These are phyloP conservation scores for Aphelenchoides besseyi DNA, from an alignment of 1,140 invertebrate species.

Conservation along the genomic window DNA sequence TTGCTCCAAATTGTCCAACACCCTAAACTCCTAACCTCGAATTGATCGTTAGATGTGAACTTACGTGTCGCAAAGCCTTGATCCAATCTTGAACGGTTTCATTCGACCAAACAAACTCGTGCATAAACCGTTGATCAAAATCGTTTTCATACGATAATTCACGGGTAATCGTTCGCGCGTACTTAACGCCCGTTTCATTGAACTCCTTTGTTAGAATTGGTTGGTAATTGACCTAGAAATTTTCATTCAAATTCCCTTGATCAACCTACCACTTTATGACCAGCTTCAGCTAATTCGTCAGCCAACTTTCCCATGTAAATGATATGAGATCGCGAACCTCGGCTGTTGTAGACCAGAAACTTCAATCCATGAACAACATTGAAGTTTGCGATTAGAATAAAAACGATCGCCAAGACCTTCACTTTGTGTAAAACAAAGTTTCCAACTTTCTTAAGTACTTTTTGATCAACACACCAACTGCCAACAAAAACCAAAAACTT, in stretches of 20 bases:
- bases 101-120: constrained; percentile 10
- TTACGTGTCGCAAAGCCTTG: neutral
- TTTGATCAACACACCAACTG: no score
- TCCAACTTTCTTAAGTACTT: no score
- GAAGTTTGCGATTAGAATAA: no score
- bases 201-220: neutral
- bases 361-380: neutral
- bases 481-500: no score
- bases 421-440: no score
- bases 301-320: constrained; percentile 29
- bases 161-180: neutral
- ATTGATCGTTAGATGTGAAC: no score
- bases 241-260: neutral
- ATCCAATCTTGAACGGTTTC: neutral
- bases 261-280: constrained; percentile 19
- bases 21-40: no score
- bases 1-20: neutral
- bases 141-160: neutral
- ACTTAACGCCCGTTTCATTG: neutral
- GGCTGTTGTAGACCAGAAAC: constrained; percentile 3
- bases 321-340: constrained; percentile 8
- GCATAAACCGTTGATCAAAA: constrained; percentile 7
- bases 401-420: no score
- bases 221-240: constrained; percentile 5
- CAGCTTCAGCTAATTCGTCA: constrained; percentile 20